Percentiles rank a stretch among this genome's conserved stretches.
phyloP scores from a whole-genome alignment of 2,113 vertebrate genomes.

The Steatornis caripensis region DNA sequence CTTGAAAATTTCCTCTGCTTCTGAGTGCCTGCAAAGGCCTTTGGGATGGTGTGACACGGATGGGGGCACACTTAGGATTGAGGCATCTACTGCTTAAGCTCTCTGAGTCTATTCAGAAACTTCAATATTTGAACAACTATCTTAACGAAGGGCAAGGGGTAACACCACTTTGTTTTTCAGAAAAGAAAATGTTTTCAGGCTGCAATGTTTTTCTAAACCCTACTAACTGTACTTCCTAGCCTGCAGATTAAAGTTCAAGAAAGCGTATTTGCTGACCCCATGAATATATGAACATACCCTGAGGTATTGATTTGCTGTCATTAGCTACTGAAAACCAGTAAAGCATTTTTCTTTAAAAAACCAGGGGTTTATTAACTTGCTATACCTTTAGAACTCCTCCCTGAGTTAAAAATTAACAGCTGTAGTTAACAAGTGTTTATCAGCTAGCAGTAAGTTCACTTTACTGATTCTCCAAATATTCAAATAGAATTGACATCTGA shows the following conservation, averaged over 20 bases:
- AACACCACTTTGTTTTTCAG: constrained; percentile 10
- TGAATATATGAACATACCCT: background rate
- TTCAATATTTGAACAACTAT: constrained; percentile 62
- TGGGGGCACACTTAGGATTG: background rate
- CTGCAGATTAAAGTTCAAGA: constrained; percentile 27
- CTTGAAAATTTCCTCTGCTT: background rate
- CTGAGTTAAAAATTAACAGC: constrained; percentile 8
- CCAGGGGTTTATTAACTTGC: background rate
- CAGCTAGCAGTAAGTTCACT: constrained; percentile 8
- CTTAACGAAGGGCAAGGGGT: constrained; percentile 18
- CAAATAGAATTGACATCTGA: constrained; percentile 23
- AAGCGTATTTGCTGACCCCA: background rate
- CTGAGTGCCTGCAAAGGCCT: background rate
- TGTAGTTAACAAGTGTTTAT: constrained; percentile 27
- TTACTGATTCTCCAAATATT: constrained; percentile 57
- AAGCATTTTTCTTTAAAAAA: background rate
- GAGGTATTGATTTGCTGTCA: constrained; percentile 4
- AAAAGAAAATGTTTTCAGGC: constrained; percentile 39
- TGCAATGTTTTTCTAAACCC: background rate
- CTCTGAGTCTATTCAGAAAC: constrained; percentile 1
- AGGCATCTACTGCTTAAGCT: background rate
- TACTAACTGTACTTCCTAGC: background rate
- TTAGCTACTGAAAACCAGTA: background rate
- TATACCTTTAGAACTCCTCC: background rate
- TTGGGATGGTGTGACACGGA: background rate